Evolutionary conservation across 2,888 invertebrate species (phyloP), one percentile per base, ranked within the genome.

Genomic region (Drosophila barbarae): DNA sequence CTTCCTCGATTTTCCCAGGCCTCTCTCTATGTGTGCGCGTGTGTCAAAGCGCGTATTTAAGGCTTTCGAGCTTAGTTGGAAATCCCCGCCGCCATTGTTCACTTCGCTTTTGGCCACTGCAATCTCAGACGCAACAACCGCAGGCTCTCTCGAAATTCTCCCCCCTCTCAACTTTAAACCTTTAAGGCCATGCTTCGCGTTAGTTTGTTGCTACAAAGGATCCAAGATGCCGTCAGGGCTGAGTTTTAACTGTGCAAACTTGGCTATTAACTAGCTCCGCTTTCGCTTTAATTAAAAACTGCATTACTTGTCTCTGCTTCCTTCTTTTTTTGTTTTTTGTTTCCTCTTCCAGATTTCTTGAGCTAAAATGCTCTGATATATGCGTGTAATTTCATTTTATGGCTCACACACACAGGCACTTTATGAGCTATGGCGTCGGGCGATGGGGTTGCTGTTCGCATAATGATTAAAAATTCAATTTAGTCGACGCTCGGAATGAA

Each of bases 381-480:
- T 65, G 74, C 71, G 72, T 59, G 65, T 74, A 77, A 81, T 81
- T 81, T 73, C 52, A 46, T 77, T 80, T 81, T 70, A 82, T 69
- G 61, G 44, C 66, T 56, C 49, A 65, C 44, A 18, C 49, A 49
- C 46, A 30, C 46, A 18, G 46, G 18, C 18, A 13, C 42, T 32
- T 51, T 59, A 69, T 52, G 49, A 53, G 51, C 18, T 38, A 41
- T 52, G 18, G 15, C 21, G 5, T 15, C 7, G 21, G 41, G 9
- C 35, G 36, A 49, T 35, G 42, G 57, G 42, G 68, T 15, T 69
- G 52, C 47, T 41, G 63, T 21, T 42, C 51, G 56, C 56, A 49
- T 60, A 42, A 73, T 74, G 70, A 79, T 79, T 84, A 76, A 80
- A 76, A 82, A 76, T 74, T 71, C 72, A 76, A 84, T 82, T 76